Evolutionary conservation across 2,113 vertebrate genomes (phyloP).

Genomic region (Apodemus speciosus): DNA sequence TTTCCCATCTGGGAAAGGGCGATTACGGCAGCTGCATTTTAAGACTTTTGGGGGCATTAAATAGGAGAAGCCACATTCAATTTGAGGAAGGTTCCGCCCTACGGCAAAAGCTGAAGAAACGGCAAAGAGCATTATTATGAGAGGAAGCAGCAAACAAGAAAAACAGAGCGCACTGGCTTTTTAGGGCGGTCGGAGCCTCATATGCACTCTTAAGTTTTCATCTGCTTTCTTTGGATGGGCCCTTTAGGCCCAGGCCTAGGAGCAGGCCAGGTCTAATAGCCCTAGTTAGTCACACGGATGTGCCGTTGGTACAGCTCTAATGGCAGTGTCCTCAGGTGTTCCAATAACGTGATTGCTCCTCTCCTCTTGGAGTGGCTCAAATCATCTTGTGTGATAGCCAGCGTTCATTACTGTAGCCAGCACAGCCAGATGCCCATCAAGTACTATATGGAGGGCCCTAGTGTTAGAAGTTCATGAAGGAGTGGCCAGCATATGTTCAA

Average conservation of each 20-base stretch:
- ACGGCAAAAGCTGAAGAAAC: constrained; percentile 25
- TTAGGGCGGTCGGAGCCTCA: constrained; percentile 25
- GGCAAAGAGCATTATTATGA: not conserved
- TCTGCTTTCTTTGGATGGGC: constrained; percentile 20
- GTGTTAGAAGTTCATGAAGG: constrained; percentile 12
- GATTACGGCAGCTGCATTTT: not conserved
- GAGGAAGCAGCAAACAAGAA: not conserved
- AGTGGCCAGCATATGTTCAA: not conserved
- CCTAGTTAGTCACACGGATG: constrained; percentile 66
- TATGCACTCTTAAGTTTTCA: constrained; percentile 12
- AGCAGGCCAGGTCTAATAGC: constrained; percentile 63
- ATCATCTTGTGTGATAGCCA: constrained; percentile 67
- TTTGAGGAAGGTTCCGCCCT: not conserved
- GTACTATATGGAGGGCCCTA: not conserved
- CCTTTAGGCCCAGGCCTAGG: constrained; percentile 34
- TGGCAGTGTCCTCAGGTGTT: constrained; percentile 68
- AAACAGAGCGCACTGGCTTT: constrained; percentile 21
- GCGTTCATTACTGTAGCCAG: constrained; percentile 61
- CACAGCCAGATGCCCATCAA: constrained; percentile 56
- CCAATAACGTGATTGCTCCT: constrained; percentile 42
- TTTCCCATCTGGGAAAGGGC: constrained; percentile 42
- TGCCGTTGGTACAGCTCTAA: constrained; percentile 63
- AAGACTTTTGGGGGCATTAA: constrained; percentile 6
- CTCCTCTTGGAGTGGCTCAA: constrained; percentile 65
- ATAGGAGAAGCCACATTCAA: not conserved